phyloP scores from a whole-genome alignment of 2,888 invertebrate genomes.

The Conistra vaccinii region DNA sequence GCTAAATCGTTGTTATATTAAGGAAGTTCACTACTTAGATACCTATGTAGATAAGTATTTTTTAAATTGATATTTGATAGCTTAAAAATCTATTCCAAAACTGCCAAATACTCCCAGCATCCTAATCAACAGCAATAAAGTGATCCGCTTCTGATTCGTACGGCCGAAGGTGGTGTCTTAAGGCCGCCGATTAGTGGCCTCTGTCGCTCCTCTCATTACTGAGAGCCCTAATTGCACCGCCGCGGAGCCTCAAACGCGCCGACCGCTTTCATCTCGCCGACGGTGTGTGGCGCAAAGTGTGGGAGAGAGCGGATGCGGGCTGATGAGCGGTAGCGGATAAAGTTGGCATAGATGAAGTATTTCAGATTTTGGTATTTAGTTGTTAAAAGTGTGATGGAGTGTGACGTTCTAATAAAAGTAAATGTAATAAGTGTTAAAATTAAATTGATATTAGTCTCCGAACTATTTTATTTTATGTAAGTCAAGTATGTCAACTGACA shows the following conservation, averaged over 20 bases:
- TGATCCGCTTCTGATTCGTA: constrained; percentile 67
- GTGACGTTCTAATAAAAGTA: no score
- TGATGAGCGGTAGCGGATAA: constrained; percentile 21
- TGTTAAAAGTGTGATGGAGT: background rate
- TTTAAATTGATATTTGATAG: constrained; percentile 10
- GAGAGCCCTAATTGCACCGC: constrained; percentile 86
- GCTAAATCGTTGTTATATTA: background rate
- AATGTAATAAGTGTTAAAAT: no score
- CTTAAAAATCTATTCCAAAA: constrained; percentile 19
- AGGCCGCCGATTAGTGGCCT: constrained; percentile 84
- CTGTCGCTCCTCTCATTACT: constrained; percentile 89
- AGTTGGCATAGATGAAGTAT: no score
- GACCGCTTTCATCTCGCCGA: constrained; percentile 88
- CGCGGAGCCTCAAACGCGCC: constrained; percentile 86
- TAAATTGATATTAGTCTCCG: background rate
- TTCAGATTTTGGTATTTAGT: background rate
- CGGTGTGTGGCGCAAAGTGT: constrained; percentile 62
- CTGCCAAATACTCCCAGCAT: constrained; percentile 46
- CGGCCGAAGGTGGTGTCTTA: constrained; percentile 60
- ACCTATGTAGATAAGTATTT: background rate
- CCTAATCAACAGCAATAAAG: constrained; percentile 66
- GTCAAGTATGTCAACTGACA: background rate
- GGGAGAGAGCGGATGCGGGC: constrained; percentile 61
- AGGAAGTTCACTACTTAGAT: background rate
- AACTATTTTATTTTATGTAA: background rate